Evolutionary conservation across 1,140 invertebrate genomes (phyloP).

Genomic region (Ceratina calcarata): DNA sequence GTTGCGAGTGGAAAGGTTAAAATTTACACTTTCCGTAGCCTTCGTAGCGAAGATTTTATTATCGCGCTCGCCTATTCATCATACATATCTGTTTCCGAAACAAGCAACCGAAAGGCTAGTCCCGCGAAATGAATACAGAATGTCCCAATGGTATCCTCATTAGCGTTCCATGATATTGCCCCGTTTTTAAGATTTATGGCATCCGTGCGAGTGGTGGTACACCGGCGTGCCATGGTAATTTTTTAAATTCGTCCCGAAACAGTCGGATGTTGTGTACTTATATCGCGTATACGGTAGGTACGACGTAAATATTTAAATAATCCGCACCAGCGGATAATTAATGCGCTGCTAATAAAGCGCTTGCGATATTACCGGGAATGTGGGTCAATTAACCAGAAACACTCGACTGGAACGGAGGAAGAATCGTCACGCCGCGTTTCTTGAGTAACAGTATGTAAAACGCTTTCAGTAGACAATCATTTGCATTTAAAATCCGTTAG

Average conservation of each 20-base stretch:
- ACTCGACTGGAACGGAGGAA: constrained; percentile 20
- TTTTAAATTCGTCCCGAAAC: constrained; percentile 55
- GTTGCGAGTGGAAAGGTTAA: constrained; percentile 11
- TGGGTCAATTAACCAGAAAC: constrained; percentile 41
- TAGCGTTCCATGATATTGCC: constrained; percentile 67
- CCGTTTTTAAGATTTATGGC: constrained; percentile 62
- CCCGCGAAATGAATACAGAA: constrained; percentile 64
- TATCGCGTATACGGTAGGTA: constrained; percentile 38
- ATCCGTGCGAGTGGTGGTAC: constrained; percentile 47
- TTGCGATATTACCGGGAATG: constrained; percentile 3
- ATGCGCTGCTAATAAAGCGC: constrained; percentile 52
- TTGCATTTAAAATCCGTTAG: constrained; percentile 35
- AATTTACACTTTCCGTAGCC: constrained; percentile 41
- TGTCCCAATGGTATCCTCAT: constrained; percentile 65
- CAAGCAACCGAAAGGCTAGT: constrained; percentile 61
- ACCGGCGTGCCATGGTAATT: constrained; percentile 48
- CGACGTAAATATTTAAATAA: constrained; percentile 62
- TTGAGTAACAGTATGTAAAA: background rate
- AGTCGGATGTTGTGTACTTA: constrained; percentile 9
- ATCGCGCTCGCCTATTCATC: constrained; percentile 54
- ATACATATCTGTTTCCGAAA: constrained; percentile 49
- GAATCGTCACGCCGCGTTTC: background rate
- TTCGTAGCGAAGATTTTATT: constrained; percentile 55
- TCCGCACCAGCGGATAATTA: constrained; percentile 52
- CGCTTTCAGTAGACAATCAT: constrained; percentile 21